Conservation (phyloP, 2,113 vertebrate genomes). For the Mesoclemmys tuberculata region DNA sequence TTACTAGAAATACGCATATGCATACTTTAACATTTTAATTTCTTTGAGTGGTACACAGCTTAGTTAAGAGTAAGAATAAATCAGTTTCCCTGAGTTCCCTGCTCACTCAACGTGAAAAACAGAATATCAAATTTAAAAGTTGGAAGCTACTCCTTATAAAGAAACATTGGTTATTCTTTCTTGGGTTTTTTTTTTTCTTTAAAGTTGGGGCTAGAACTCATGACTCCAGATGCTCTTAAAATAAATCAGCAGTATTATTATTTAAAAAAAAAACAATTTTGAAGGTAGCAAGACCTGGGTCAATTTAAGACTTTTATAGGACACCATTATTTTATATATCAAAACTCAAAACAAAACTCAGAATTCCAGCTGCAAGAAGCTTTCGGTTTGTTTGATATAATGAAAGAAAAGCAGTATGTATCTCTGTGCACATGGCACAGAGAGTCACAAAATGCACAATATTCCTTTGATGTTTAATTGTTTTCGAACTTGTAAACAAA, state of each 20-base stretch:
- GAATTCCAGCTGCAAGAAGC: slow-evolving; percentile 41
- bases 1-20: neutral
- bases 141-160: neutral
- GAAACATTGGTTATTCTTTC: neutral
- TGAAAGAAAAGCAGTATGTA: neutral
- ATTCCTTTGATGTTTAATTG: slow-evolving; percentile 5
- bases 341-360: slow-evolving; percentile 47
- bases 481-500: slow-evolving; percentile 39
- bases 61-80: neutral
- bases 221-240: neutral
- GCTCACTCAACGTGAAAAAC: neutral
- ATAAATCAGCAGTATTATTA: slow-evolving; percentile 3
- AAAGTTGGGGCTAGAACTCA: neutral
- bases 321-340: slow-evolving; percentile 13
- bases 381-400: neutral
- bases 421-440: neutral
- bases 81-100: neutral
- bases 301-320: neutral
- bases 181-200: neutral
- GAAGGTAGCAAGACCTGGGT: slow-evolving; percentile 28
- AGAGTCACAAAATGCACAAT: slow-evolving; percentile 9
- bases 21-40: neutral
- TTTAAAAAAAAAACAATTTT: neutral
- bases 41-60: neutral
- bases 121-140: neutral